Evolutionary conservation across 2,113 vertebrate species (phyloP), one percentile per base, ranked within the genome.

Genomic region (Alosa alosa): DNA sequence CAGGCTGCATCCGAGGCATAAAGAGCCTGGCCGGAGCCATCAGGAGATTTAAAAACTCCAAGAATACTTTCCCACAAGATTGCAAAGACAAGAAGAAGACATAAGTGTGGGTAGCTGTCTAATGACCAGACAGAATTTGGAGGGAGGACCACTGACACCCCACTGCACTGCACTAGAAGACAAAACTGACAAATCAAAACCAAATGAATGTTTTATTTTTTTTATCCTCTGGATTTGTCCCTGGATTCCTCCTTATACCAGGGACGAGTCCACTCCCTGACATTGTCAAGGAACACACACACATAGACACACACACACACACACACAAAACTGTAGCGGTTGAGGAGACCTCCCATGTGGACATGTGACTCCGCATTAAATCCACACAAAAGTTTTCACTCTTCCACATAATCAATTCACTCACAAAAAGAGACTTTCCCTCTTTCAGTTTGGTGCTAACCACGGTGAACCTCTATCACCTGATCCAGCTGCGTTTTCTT

Each of bases 1-100:
- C 97, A 97, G 93, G 97, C 96, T 84, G 94, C 97, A 52, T 98
- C 97, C 0, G 97, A 98, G 92, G 97, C 97, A 88, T 99, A 95
- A 94, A 84, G 9, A 72, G 64, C 6, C 17, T 44, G 22, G 46
- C 25, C 84, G 0, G 36, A 82, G 39, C 45, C 44, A 49, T 44
- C 10, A 55, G 85, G 86, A 86, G 86, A 90, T 84, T 89, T 91
- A 85, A 89, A 88, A 86, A 86, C 87, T 86, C 90, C 22, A 86
- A 81, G 84, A 86, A 78, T 36, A 78, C 72, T 31, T 39, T 78
- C 72, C 72, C 72, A 39, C 72, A 78, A 78, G 72, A 78, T 39
- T 39, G 31, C 72, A 78, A 72, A 15, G 72, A 81, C 93, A 90
- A 83, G 89, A 90, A 89, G 90, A 94, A 90, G 92, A 92, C 93